Conservation (phyloP, 2,113 vertebrate genomes). For the Phodopus roborovskii region DNA sequence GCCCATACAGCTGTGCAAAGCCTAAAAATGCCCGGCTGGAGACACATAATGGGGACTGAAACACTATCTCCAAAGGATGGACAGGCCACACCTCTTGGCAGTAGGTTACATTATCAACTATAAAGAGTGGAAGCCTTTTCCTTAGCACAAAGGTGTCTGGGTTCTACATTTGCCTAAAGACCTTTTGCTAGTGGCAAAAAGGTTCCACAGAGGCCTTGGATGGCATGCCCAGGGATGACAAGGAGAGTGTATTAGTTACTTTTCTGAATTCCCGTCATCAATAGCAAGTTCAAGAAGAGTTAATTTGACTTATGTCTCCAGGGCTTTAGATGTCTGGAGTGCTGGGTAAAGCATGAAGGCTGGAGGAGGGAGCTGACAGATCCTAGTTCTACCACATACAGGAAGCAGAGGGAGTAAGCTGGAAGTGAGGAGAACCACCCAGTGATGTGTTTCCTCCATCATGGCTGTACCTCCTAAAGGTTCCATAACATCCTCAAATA, state of each 20-base stretch:
- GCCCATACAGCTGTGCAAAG: not conserved
- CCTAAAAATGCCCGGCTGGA: not conserved
- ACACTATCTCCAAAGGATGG: not conserved
- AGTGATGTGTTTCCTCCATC: not conserved
- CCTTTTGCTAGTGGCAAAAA: slow-evolving; percentile 29
- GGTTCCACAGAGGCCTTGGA: not conserved
- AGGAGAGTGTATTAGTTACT: not conserved
- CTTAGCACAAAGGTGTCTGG: not conserved
- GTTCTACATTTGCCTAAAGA: not conserved
- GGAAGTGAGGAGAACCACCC: not conserved
- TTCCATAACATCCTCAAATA: not conserved
- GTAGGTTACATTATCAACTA: not conserved
- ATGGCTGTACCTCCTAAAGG: not conserved
- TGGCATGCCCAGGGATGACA: not conserved
- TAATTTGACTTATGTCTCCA: not conserved
- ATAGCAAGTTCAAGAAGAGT: not conserved
- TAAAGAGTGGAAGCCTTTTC: not conserved
- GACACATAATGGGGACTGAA: not conserved
- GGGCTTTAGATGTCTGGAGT: not conserved
- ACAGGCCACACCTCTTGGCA: not conserved
- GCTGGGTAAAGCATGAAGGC: not conserved
- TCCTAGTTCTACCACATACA: not conserved
- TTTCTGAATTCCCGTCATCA: not conserved
- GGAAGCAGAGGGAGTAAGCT: not conserved
- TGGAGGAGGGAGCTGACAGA: not conserved